A percentile compares a stretch with the other conserved stretches of the same genome.
phyloP scores from a whole-genome alignment of 2,888 invertebrate species.

The Melieria crassipennis region DNA sequence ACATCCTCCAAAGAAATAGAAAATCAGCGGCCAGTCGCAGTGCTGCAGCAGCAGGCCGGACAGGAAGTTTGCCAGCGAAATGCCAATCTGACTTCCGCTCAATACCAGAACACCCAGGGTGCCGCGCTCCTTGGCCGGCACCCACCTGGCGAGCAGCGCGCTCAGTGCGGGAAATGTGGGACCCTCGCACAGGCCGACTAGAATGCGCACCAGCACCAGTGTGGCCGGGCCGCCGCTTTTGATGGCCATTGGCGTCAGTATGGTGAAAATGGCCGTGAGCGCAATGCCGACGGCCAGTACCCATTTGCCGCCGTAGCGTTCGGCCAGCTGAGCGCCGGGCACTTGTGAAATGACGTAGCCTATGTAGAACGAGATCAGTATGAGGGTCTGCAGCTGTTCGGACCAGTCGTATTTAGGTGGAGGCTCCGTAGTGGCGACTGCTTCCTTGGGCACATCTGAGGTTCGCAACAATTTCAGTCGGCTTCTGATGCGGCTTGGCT shows the following conservation, averaged over 20 bases:
- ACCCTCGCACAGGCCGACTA: conserved; percentile 86
- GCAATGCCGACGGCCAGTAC: conserved; percentile 79
- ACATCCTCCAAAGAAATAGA: conserved; percentile 75
- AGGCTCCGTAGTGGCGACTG: not conserved
- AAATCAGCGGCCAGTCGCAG: conserved; percentile 77
- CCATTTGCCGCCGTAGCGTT: conserved; percentile 83
- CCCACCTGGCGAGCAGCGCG: conserved; percentile 80
- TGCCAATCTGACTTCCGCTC: conserved; percentile 74
- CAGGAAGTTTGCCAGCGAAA: conserved; percentile 70
- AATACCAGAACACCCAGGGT: conserved; percentile 79
- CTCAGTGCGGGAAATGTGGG: conserved; percentile 83
- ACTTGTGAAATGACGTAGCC: conserved; percentile 83
- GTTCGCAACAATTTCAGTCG: not conserved
- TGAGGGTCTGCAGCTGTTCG: conserved; percentile 74
- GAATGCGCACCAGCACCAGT: conserved; percentile 74
- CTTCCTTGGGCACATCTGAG: not conserved
- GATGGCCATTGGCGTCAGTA: conserved; percentile 80
- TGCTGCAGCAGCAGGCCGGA: conserved; percentile 75
- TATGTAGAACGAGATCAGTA: conserved; percentile 82
- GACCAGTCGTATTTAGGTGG: conserved; percentile 70
- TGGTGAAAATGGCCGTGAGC: conserved; percentile 79
- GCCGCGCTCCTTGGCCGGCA: conserved; percentile 77
- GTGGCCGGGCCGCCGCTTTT: conserved; percentile 71
- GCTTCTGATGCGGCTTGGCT: not conserved
- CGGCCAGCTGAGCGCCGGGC: conserved; percentile 81